Percentiles rank a stretch among this genome's conserved stretches.
Conservation (phyloP, 92 coral and sea anemone species). For the Metridium senile region DNA sequence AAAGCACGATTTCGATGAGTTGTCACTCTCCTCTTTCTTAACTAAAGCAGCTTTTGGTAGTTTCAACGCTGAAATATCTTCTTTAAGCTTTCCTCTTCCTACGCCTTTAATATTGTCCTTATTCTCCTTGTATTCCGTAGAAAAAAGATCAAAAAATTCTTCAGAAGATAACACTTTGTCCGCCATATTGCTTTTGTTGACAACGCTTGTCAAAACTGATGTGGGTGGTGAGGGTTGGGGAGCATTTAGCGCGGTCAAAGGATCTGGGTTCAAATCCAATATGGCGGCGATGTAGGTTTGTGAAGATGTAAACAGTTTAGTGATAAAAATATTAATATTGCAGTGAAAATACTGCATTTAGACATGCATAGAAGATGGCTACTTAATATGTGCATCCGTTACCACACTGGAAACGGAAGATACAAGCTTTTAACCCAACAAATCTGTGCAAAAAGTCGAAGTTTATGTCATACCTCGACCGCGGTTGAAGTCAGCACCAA, state of each 20-base stretch:
- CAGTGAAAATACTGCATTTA: not conserved
- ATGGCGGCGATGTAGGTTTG: constrained; percentile 13
- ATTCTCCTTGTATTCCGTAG: constrained; percentile 14
- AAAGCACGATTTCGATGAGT: not conserved
- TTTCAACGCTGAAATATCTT: constrained; percentile 9
- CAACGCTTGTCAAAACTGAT: not conserved
- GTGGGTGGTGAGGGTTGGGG: constrained; percentile 5
- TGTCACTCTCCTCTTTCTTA: not conserved
- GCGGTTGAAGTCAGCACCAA: constrained; percentile 5
- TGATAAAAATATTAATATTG: not conserved
- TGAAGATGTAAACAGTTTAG: no score
- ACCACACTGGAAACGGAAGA: not conserved
- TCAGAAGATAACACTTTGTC: constrained; percentile 26
- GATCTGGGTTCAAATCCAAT: constrained; percentile 14
- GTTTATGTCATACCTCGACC: constrained; percentile 7
- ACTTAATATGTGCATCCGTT: not conserved
- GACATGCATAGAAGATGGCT: constrained; percentile 18
- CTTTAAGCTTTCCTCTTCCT: constrained; percentile 19
- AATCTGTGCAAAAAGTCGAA: not conserved
- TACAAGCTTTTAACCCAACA: not conserved
- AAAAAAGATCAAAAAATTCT: constrained; percentile 21
- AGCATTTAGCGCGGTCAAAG: not conserved
- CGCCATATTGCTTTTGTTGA: constrained; percentile 41
- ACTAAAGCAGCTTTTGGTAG: constrained; percentile 30
- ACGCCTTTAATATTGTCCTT: constrained; percentile 3